Percentiles rank a stretch among this genome's conserved stretches.
phyloP scores from a whole-genome alignment of 2,113 vertebrate species.

The Elaphurus davidianus region DNA sequence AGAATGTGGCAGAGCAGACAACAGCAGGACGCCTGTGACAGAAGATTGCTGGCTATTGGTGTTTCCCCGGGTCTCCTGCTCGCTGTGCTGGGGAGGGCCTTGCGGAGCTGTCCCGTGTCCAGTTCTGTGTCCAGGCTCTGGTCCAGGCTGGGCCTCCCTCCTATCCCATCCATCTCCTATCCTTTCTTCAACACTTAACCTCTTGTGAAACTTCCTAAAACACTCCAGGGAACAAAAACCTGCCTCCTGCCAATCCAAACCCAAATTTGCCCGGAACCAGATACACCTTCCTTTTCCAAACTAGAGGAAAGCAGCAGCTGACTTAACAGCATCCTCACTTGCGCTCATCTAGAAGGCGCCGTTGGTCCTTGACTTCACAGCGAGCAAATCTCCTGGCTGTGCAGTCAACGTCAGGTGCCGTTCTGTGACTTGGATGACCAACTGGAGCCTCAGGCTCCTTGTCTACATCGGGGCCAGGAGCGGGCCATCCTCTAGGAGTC shows the following conservation, averaged over 20 bases:
- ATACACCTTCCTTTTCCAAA: not conserved
- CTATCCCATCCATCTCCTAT: not conserved
- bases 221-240: not conserved
- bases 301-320: not conserved
- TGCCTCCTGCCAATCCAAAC: not conserved
- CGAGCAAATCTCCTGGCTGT: not conserved
- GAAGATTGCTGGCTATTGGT: not conserved
- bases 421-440: not conserved
- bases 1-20: not conserved
- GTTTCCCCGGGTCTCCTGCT: not conserved
- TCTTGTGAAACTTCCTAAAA: not conserved
- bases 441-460: not conserved
- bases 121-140: not conserved
- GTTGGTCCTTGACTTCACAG: not conserved
- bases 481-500: not conserved
- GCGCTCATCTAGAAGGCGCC: not conserved
- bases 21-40: not conserved
- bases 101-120: fast-evolving
- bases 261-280: not conserved
- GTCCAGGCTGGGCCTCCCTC: not conserved
- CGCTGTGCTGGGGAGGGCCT: not conserved
- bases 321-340: not conserved
- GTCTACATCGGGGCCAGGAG: not conserved
- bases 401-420: not conserved
- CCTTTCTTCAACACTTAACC: not conserved